Conservation (phyloP, 2,888 invertebrate genomes). For the Phrixothrix hirtus region DNA sequence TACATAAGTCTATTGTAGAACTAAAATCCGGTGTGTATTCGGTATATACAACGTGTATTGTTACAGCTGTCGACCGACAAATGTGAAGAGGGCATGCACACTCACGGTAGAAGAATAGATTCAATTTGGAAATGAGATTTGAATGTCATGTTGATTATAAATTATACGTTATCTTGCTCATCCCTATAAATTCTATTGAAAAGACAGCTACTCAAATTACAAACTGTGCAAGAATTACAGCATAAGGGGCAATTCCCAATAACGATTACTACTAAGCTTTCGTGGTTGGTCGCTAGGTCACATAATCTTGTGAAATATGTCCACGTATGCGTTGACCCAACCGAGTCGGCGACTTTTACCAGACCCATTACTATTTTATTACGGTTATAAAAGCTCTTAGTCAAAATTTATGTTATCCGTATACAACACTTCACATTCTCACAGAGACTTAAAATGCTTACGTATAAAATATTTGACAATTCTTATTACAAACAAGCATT, state of each 20-base stretch:
- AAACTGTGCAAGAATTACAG: constrained; percentile 24
- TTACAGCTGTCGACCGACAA: constrained; percentile 46
- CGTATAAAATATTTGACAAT: constrained; percentile 54
- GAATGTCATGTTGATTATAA: constrained; percentile 29
- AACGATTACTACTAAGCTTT: constrained; percentile 29
- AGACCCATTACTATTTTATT: constrained; percentile 53
- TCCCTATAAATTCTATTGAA: constrained; percentile 21
- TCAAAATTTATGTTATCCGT: constrained; percentile 51
- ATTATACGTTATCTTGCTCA: constrained; percentile 19
- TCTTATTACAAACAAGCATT: constrained; percentile 51
- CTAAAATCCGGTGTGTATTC: constrained; percentile 30
- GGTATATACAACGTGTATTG: constrained; percentile 39
- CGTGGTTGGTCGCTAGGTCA: constrained; percentile 29
- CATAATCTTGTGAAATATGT: constrained; percentile 40
- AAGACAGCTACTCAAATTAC: constrained; percentile 28
- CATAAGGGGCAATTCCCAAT: constrained; percentile 29
- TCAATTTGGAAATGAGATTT: constrained; percentile 28
- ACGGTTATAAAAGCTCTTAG: constrained; percentile 53
- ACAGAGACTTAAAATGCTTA: constrained; percentile 50
- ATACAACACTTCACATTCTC: constrained; percentile 49
- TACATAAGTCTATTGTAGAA: constrained; percentile 40
- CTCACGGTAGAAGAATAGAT: constrained; percentile 25
- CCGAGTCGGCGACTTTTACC: constrained; percentile 42
- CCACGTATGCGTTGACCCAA: constrained; percentile 42
- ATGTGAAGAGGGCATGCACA: constrained; percentile 35